Conservation (phyloP, 2,797 vertebrate genomes). For the Parauchenoglanis ngamensis region DNA sequence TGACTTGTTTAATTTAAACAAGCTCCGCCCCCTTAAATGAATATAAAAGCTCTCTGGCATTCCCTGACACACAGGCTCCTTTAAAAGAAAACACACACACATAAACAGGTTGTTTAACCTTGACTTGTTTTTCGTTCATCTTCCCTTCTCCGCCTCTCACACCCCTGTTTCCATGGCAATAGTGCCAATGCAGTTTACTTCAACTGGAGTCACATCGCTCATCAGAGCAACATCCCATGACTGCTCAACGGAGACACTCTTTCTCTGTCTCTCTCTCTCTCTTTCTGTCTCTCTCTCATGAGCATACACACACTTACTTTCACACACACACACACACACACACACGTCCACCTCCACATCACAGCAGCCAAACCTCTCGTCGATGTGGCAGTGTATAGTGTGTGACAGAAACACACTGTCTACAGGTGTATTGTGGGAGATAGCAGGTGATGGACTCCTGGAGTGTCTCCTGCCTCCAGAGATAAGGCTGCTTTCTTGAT, state of each 20-base stretch:
- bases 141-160: slow-evolving; percentile 59
- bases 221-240: slow-evolving; percentile 34
- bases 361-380: slow-evolving; percentile 25
- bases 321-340: slow-evolving; percentile 31
- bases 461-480: slow-evolving; percentile 33
- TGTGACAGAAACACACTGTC: slow-evolving; percentile 41
- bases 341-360: slow-evolving; percentile 20
- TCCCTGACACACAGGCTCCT: neutral
- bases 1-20: slow-evolving; percentile 58
- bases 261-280: neutral
- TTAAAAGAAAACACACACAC: slow-evolving; percentile 65
- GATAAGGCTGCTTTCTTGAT: slow-evolving; percentile 29
- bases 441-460: slow-evolving; percentile 34
- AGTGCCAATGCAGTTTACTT: slow-evolving; percentile 55
- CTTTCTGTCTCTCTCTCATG: neutral
- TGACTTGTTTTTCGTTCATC: slow-evolving; percentile 64
- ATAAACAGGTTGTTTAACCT: slow-evolving; percentile 76
- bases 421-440: slow-evolving; percentile 54
- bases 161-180: slow-evolving; percentile 75
- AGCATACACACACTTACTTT: neutral
- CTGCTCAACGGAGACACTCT: neutral
- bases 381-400: neutral
- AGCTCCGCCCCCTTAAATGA: slow-evolving; percentile 56
- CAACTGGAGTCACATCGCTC: slow-evolving; percentile 39
- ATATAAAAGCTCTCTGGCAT: slow-evolving; percentile 36